Evolutionary conservation across 2,888 invertebrate genomes (phyloP).

Genomic region (Nematopogon swammerdamellus): DNA sequence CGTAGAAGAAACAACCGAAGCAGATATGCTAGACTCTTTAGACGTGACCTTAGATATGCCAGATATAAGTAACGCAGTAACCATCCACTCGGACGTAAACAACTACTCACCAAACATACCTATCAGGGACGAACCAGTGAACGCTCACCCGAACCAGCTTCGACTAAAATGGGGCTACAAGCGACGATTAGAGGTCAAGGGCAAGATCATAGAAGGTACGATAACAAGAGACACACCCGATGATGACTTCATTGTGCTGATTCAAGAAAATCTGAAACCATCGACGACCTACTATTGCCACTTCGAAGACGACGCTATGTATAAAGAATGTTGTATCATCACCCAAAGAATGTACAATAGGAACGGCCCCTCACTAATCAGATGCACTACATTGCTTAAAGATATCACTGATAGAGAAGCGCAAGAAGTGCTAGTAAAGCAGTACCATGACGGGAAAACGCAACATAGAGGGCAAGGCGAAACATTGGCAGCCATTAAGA

Average conservation of each 20-base stretch:
- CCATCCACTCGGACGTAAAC: background rate
- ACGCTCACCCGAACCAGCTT: too few relatives aligned
- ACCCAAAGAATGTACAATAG: background rate
- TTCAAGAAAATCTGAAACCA: background rate
- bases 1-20: background rate
- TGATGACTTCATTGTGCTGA: background rate
- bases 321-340: background rate
- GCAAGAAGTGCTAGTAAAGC: background rate
- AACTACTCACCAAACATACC: background rate
- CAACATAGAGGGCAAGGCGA: background rate
- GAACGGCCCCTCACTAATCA: background rate
- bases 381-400: background rate
- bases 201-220: too few relatives aligned
- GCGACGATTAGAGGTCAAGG: too few relatives aligned
- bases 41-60: background rate
- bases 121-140: too few relatives aligned
- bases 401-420: background rate
- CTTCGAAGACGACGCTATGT: background rate
- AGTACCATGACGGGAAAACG: background rate
- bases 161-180: too few relatives aligned
- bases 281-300: background rate
- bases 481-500: background rate
- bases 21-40: background rate
- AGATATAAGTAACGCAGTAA: background rate
- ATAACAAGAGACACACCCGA: too few relatives aligned